A percentile compares a stretch with the other conserved stretches of the same genome.
phyloP scores from a whole-genome alignment of 2,888 invertebrate genomes.

The Tuta absoluta region DNA sequence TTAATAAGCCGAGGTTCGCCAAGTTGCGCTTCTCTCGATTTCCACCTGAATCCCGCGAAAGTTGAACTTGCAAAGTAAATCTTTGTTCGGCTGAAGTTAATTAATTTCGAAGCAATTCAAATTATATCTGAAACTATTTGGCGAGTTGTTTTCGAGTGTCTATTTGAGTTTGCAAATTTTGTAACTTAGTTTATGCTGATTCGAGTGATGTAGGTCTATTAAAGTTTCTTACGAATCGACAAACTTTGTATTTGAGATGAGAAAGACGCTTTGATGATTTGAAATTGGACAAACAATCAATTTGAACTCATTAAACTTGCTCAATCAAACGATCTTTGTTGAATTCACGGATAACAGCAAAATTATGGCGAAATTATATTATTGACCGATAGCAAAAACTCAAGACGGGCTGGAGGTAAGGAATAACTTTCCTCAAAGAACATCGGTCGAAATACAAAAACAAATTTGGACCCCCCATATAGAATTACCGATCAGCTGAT shows the following conservation, averaged over 20 bases:
- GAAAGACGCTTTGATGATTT: conserved; percentile 8
- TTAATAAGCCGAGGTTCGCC: background rate
- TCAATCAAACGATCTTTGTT: background rate
- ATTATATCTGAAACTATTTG: conserved; percentile 10
- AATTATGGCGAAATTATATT: too few species aligned
- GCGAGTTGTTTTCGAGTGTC: background rate
- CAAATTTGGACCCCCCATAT: too few species aligned
- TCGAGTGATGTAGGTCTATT: background rate
- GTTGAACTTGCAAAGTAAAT: conserved; percentile 4
- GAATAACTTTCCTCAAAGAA: too few species aligned
- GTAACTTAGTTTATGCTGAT: conserved; percentile 5
- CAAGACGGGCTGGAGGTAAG: too few species aligned
- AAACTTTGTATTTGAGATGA: background rate
- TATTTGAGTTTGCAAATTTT: background rate
- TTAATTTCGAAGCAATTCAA: conserved; percentile 6
- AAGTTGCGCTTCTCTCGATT: background rate
- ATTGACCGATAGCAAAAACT: too few species aligned
- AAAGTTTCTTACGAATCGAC: background rate
- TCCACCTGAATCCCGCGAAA: background rate
- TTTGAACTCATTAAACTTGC: background rate
- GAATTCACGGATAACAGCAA: background rate
- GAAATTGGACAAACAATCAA: background rate
- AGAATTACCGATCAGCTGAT: too few species aligned
- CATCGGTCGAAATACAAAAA: too few species aligned
- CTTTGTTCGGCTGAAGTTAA: conserved; percentile 5